Evolutionary conservation across 1,140 invertebrate genomes (phyloP).

Genomic region (Drosophila funebris): DNA sequence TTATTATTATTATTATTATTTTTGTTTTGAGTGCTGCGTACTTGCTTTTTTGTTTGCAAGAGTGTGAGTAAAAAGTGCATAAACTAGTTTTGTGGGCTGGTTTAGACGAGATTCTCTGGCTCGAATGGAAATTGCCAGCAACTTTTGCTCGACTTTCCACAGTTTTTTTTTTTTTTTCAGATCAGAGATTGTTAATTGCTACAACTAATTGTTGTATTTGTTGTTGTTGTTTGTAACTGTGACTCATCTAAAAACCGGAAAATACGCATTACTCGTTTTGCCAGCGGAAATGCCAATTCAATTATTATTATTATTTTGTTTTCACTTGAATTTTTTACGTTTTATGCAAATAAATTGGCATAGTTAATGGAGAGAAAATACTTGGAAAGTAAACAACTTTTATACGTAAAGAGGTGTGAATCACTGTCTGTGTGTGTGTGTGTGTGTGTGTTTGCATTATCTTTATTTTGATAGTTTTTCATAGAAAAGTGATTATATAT

Average conservation of each 20-base stretch:
- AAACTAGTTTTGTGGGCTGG: conserved; percentile 62
- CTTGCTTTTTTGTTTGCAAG: conserved; percentile 9
- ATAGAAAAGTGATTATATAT: conserved; percentile 36
- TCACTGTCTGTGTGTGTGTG: conserved; percentile 6
- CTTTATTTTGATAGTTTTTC: conserved; percentile 23
- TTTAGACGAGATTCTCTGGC: conserved; percentile 58
- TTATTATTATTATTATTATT: conserved; percentile 34
- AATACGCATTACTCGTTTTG: conserved; percentile 20
- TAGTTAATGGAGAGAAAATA: conserved; percentile 33
- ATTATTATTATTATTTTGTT: conserved; percentile 14
- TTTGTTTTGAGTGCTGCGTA: conserved; percentile 13
- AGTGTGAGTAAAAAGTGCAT: conserved; percentile 27
- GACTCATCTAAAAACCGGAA: conserved; percentile 55
- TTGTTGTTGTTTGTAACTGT: conserved; percentile 9
- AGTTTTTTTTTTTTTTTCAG: conserved; percentile 30
- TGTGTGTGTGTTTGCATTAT: conserved; percentile 26
- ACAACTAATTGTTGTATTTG: background rate
- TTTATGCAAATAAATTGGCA: conserved; percentile 60
- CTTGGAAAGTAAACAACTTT: conserved; percentile 37
- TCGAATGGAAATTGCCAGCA: conserved; percentile 65
- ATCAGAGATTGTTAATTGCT: conserved; percentile 57
- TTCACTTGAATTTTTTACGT: conserved; percentile 25
- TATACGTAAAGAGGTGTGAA: conserved; percentile 21
- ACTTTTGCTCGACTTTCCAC: conserved; percentile 59
- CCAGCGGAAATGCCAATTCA: conserved; percentile 55